Conservation (phyloP, 2,113 vertebrate species). For the Tragelaphus strepsiceros region DNA sequence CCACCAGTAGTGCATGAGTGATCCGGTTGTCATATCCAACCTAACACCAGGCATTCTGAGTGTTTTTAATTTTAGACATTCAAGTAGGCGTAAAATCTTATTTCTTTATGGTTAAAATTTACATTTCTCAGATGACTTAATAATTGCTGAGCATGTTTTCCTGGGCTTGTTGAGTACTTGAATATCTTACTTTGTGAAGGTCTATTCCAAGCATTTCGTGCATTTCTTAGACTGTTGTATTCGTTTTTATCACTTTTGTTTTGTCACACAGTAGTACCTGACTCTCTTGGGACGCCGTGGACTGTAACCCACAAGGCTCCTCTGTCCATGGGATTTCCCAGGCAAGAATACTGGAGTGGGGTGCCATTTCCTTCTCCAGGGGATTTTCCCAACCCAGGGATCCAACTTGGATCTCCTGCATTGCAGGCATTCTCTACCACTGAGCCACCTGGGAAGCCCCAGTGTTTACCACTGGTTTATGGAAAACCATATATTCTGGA, state of each 20-base stretch:
- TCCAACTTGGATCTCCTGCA: not conserved
- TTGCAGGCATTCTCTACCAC: not conserved
- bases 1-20: accelerated
- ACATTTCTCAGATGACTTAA: not conserved
- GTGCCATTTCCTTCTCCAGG: not conserved
- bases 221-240: not conserved
- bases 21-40: accelerated
- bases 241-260: not conserved
- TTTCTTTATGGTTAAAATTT: not conserved
- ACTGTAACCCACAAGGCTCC: not conserved
- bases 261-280: not conserved
- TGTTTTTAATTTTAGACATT: not conserved
- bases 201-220: not conserved
- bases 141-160: not conserved
- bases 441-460: not conserved
- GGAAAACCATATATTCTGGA: not conserved
- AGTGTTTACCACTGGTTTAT: not conserved
- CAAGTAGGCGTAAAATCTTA: not conserved
- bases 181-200: not conserved
- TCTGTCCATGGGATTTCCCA: not conserved
- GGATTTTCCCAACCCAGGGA: not conserved
- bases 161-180: too few species aligned
- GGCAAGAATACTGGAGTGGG: not conserved
- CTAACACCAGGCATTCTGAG: accelerated
- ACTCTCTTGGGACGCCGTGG: not conserved